phyloP scores from a whole-genome alignment of 2,113 vertebrate species.

The Scomber japonicus region DNA sequence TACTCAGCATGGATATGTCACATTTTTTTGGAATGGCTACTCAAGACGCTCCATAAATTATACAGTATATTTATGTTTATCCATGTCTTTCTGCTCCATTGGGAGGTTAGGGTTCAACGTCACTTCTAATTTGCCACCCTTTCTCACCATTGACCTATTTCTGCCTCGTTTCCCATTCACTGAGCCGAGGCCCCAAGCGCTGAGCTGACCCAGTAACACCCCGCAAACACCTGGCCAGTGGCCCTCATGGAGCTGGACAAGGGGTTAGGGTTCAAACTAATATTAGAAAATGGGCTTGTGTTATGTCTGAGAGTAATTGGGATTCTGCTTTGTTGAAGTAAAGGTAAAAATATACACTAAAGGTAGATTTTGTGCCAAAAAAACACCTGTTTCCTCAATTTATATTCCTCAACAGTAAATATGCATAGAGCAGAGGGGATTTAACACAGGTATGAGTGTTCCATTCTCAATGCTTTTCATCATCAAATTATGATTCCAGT shows the following conservation, averaged over 20 bases:
- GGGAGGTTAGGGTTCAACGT: conserved; percentile 40
- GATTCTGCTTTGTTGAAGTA: background rate
- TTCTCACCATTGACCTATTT: conserved; percentile 69
- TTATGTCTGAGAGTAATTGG: background rate
- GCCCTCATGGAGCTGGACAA: conserved; percentile 41
- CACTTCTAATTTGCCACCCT: conserved; percentile 60
- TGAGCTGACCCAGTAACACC: conserved; percentile 63
- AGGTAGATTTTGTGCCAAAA: background rate
- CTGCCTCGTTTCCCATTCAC: conserved; percentile 40
- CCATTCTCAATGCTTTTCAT: conserved; percentile 23
- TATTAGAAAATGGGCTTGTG: conserved; percentile 34
- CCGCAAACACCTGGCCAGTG: conserved; percentile 53
- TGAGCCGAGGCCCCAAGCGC: conserved; percentile 37
- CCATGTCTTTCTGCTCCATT: conserved; percentile 9
- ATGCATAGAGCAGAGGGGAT: background rate
- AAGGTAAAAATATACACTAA: background rate
- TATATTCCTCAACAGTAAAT: background rate
- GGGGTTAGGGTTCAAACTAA: conserved; percentile 50
- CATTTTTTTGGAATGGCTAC: conserved; percentile 22
- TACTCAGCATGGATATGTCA: background rate
- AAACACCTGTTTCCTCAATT: background rate
- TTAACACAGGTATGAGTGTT: background rate
- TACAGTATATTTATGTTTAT: conserved; percentile 34
- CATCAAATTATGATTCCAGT: conserved; percentile 56
- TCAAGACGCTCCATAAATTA: conserved; percentile 32